Evolutionary conservation across 2,888 invertebrate genomes (phyloP), one percentile per base, ranked within the genome.

Genomic region (Chrysotoxum bicinctum): DNA sequence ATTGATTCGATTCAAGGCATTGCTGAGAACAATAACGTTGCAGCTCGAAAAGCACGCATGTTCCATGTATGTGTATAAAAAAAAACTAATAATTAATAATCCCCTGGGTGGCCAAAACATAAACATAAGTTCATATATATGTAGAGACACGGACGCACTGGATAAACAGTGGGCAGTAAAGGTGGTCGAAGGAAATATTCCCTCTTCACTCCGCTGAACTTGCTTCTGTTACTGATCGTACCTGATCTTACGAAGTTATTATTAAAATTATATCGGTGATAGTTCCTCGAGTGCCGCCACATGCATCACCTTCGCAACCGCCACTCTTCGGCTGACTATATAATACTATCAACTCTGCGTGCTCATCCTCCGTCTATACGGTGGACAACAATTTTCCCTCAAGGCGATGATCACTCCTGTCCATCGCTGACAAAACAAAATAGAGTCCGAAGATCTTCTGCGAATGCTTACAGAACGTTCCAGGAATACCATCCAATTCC

Each of bases 41-140:
- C 3, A 37, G 3, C 37, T 37, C 14, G n/a, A 40, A 40, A 40
- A 40, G 56, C 56, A 79, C 14, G 64, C 75, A 43, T 66, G 75
- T 72, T 69, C 23, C 26, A 21, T 56, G 64, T 83, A 70, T 75
- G n/a, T n/a, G n/a, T n/a, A n/a, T n/a, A n/a, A 76, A 32, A 21
- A 52, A 68, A 80, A 76, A 76, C 76, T 76, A 85, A 76, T 73
- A 81, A 81, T 69, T 76, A 85, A 76, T 73, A 81, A 81, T 69
- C 75, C 81, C 32, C 81, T 85, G 84, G 84, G 84, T 85, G 84
- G 84, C 72, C 84, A 76, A 37, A 66, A 68, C 75, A 72, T 60
- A 37, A 66, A 68, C 75, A 72, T 60, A 79, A 0, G n/a, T 40
- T 6, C 8, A 43, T 2, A 16, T 3, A 16, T 0, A 43, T 16